phyloP scores from a whole-genome alignment of 2,888 invertebrate genomes.

The Caenorhabditis doughertyi region DNA sequence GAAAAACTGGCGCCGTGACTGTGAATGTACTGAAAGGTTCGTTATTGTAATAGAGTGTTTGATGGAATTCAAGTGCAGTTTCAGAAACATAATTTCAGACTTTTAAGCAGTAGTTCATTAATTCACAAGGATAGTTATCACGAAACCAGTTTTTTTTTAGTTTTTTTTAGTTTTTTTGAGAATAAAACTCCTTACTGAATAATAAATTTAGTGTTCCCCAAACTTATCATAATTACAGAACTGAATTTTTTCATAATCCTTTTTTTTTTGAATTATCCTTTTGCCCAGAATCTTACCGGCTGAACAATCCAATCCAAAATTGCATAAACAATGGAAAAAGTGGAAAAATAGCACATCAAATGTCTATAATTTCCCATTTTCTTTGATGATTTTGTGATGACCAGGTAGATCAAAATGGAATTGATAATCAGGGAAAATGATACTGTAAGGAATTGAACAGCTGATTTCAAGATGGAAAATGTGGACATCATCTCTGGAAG shows the following conservation, averaged over 20 bases:
- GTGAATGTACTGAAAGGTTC: conserved; percentile 34
- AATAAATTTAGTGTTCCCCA: too few species aligned
- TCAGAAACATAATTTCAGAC: too few species aligned
- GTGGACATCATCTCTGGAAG: conserved; percentile 1
- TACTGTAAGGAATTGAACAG: conserved; percentile 16
- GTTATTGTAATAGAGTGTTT: background rate
- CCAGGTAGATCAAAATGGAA: conserved; percentile 35
- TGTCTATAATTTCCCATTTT: conserved; percentile 53
- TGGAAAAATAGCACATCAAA: conserved; percentile 50
- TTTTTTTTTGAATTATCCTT: too few species aligned
- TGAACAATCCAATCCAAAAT: conserved; percentile 30
- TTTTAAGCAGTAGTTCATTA: too few species aligned
- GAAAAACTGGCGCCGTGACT: conserved; percentile 37
- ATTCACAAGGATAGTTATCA: background rate
- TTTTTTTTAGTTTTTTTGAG: background rate
- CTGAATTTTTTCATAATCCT: too few species aligned
- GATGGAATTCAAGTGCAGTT: too few species aligned
- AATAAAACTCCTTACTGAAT: too few species aligned
- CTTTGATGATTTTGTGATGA: conserved; percentile 48
- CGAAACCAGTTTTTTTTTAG: background rate
- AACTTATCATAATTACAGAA: too few species aligned
- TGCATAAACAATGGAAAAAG: conserved; percentile 43
- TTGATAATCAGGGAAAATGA: conserved; percentile 34
- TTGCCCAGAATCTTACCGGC: too few species aligned
- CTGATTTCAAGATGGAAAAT: conserved; percentile 4